Conservation (phyloP, 2,888 invertebrate genomes). For the Leistus spinibarbis region DNA sequence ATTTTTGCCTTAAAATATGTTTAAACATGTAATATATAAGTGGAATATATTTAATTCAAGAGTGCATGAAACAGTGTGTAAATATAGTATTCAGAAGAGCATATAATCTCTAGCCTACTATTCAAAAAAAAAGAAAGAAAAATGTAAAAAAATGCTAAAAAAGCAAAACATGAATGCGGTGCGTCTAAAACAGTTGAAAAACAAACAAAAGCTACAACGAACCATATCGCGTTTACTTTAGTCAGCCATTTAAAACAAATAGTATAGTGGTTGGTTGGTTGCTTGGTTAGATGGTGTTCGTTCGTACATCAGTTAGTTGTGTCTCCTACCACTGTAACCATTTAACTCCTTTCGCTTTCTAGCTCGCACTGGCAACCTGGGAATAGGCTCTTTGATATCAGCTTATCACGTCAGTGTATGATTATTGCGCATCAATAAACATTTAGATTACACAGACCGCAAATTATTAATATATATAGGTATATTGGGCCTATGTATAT, state of each 20-base stretch:
- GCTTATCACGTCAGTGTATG: conserved; percentile 39
- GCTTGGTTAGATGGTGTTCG: too few relatives aligned
- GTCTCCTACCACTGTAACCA: too few relatives aligned
- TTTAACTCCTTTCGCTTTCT: conserved; percentile 3
- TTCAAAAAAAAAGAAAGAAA: not conserved
- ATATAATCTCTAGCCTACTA: not conserved
- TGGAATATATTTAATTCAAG: too few relatives aligned
- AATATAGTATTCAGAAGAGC: not conserved
- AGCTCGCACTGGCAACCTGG: not conserved
- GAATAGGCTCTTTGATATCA: conserved; percentile 36
- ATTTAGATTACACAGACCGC: conserved; percentile 39
- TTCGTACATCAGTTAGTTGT: too few relatives aligned
- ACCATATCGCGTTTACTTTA: conserved; percentile 24
- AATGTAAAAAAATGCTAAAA: not conserved
- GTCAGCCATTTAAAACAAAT: conserved; percentile 38
- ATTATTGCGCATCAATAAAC: conserved; percentile 39
- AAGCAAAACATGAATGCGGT: not conserved
- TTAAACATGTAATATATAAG: too few relatives aligned
- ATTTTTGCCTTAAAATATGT: too few relatives aligned
- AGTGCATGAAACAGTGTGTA: too few relatives aligned
- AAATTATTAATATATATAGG: conserved; percentile 29
- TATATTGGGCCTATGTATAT: not conserved
- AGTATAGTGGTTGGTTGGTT: too few relatives aligned
- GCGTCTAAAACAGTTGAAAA: not conserved
- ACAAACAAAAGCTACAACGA: not conserved